Percentiles rank a stretch among this genome's conserved stretches.
Evolutionary conservation across 2,797 vertebrate species (phyloP).

Genomic region (Takifugu rubripes): DNA sequence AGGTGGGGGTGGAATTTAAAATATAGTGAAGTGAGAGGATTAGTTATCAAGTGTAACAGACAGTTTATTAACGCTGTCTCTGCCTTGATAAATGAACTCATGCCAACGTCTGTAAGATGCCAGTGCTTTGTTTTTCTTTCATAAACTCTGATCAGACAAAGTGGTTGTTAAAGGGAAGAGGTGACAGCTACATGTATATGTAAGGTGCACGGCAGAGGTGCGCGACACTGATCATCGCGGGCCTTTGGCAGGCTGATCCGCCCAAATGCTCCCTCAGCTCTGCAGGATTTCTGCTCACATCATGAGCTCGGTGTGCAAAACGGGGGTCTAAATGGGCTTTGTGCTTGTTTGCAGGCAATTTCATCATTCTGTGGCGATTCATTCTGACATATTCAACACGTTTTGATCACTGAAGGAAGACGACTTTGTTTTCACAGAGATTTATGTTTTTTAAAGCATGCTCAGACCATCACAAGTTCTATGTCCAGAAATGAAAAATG

Average conservation of each 20-base stretch:
- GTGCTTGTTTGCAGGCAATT: constrained; percentile 63
- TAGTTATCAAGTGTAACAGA: too few relatives aligned
- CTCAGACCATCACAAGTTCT: constrained; percentile 40
- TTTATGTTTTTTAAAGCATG: constrained; percentile 17
- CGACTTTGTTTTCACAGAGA: constrained; percentile 25
- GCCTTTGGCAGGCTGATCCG: constrained; percentile 42
- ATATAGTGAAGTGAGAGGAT: too few relatives aligned
- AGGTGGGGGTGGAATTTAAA: too few relatives aligned
- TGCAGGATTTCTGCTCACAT: constrained; percentile 38
- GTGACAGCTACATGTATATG: constrained; percentile 41
- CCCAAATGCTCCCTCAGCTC: constrained; percentile 26
- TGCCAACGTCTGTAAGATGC: too few relatives aligned
- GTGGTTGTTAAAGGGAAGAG: constrained; percentile 39
- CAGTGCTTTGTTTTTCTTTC: neutral
- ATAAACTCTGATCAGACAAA: constrained; percentile 40
- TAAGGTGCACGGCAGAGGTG: constrained; percentile 42
- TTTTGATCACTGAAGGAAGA: constrained; percentile 54
- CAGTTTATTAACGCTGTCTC: too few relatives aligned
- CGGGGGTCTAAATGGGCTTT: constrained; percentile 29
- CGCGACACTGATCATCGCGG: constrained; percentile 41
- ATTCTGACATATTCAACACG: constrained; percentile 49
- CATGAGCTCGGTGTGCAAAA: constrained; percentile 56
- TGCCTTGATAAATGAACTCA: too few relatives aligned
- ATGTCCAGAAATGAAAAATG: constrained; percentile 27
- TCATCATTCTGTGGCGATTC: constrained; percentile 54